Conservation (phyloP, 2,113 vertebrate genomes). For the Ophiodon elongatus region DNA sequence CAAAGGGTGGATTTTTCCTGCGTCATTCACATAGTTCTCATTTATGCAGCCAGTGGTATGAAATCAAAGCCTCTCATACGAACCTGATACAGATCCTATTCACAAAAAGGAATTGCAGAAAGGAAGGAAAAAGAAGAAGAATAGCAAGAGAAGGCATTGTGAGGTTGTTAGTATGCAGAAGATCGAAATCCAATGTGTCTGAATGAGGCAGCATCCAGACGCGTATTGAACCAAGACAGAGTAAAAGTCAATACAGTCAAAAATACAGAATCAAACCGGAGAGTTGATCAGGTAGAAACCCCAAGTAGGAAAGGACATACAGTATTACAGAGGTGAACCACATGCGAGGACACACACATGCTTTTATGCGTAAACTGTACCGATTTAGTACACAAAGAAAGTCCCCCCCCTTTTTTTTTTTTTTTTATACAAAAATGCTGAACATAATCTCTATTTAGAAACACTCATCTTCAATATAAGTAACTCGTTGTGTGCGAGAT, state of each 20-base stretch:
- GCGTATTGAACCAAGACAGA: slow-evolving; percentile 16
- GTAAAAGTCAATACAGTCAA: not conserved
- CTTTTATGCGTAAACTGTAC: slow-evolving; percentile 2
- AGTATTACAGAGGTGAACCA: not conserved
- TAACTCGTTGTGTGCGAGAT: not conserved
- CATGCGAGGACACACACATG: slow-evolving; percentile 27
- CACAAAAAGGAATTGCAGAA: slow-evolving; percentile 68
- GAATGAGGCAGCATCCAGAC: slow-evolving; percentile 42
- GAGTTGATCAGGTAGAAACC: slow-evolving; percentile 21
- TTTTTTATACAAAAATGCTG: not conserved
- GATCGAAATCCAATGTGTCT: slow-evolving; percentile 39
- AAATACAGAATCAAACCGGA: slow-evolving; percentile 27
- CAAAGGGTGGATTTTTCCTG: slow-evolving; percentile 43
- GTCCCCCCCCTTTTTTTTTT: no score
- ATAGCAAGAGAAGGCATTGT: slow-evolving; percentile 58
- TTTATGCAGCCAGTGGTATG: slow-evolving; percentile 39
- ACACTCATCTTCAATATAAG: not conserved
- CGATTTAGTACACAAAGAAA: not conserved
- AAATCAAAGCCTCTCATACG: slow-evolving; percentile 70
- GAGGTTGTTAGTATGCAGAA: slow-evolving; percentile 69
- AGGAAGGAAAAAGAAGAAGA: slow-evolving; percentile 48
- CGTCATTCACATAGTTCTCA: not conserved
- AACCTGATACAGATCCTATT: slow-evolving; percentile 94
- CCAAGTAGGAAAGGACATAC: not conserved
- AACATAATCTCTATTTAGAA: slow-evolving; percentile 9